These are phyloP conservation scores for Ornithoptera alexandrae DNA, from an alignment of 2,888 invertebrate genomes.

Conservation along the genomic window DNA sequence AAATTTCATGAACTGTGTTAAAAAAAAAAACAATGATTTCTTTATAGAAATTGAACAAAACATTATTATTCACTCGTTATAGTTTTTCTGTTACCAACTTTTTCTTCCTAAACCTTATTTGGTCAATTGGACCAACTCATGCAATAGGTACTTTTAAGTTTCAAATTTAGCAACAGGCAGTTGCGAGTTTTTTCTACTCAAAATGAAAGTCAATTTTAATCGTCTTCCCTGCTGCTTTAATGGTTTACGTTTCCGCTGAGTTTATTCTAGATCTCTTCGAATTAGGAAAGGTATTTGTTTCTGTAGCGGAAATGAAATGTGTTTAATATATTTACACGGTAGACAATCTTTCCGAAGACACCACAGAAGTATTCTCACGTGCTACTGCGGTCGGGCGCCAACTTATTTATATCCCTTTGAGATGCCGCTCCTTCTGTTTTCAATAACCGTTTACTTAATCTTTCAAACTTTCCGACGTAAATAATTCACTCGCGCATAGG, in stretches of 20 bases:
- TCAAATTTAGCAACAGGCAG: not conserved
- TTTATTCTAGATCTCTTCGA: not conserved
- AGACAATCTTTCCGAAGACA: slow-evolving; percentile 5
- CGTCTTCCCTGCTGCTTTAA: not conserved
- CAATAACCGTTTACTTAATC: slow-evolving; percentile 49
- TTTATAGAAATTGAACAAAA: too few relatives aligned
- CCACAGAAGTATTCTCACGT: slow-evolving; percentile 8
- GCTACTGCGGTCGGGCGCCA: slow-evolving; percentile 48
- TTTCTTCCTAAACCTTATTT: too few relatives aligned
- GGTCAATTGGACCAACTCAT: not conserved
- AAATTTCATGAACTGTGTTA: too few relatives aligned
- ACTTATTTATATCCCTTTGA: slow-evolving; percentile 65
- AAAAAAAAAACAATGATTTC: too few relatives aligned
- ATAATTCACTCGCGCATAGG: slow-evolving; percentile 32
- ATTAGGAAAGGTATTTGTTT: not conserved
- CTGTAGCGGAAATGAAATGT: not conserved
- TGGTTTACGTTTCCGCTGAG: not conserved
- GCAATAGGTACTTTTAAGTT: not conserved
- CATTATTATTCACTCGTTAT: too few relatives aligned
- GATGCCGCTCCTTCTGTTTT: slow-evolving; percentile 55
- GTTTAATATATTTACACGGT: slow-evolving; percentile 1
- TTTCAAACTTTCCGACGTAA: slow-evolving; percentile 36
- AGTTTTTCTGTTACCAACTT: too few relatives aligned
- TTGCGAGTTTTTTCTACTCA: not conserved
- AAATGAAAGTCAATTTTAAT: not conserved